A percentile compares a stretch with the other conserved stretches of the same genome.
These are phyloP conservation scores for Cosmia trapezina DNA, from an alignment of 2,888 invertebrate genomes.

Conservation along the genomic window DNA sequence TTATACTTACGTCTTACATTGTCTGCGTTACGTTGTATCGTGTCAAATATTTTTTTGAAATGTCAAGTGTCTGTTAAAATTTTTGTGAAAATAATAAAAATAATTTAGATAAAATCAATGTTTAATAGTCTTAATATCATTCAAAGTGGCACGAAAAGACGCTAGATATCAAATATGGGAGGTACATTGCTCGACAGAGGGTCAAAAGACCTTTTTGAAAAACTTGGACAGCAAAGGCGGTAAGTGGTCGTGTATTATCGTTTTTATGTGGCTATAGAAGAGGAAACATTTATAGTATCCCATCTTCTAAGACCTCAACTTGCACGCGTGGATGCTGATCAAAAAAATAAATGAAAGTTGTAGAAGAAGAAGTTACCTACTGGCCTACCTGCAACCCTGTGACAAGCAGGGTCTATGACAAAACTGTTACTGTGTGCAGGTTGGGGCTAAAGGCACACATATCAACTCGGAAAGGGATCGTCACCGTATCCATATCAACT, in stretches of 20 bases:
- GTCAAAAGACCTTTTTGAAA: slow-evolving; percentile 84
- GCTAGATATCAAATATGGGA: slow-evolving; percentile 85
- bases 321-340: not conserved
- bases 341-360: not conserved
- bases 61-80: slow-evolving; percentile 19
- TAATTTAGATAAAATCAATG: slow-evolving; percentile 61
- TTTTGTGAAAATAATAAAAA: slow-evolving; percentile 40
- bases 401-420: not conserved
- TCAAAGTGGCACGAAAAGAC: slow-evolving; percentile 85
- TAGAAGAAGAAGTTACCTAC: not conserved
- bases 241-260: slow-evolving; percentile 61
- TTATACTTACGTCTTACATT: not conserved
- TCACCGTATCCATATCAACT: too few relatives aligned
- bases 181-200: slow-evolving; percentile 82
- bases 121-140: slow-evolving; percentile 42
- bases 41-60: slow-evolving; percentile 24
- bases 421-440: too few relatives aligned
- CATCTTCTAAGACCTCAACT: not conserved
- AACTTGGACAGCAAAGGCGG: slow-evolving; percentile 84
- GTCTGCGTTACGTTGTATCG: not conserved
- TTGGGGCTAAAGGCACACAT: too few relatives aligned
- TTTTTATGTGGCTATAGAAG: not conserved
- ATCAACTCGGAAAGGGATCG: too few relatives aligned
- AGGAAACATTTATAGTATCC: not conserved
- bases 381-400: too few relatives aligned